Percentiles rank a stretch among this genome's conserved stretches.
phyloP scores from a whole-genome alignment of 2,113 vertebrate species.

The Columbina picui region DNA sequence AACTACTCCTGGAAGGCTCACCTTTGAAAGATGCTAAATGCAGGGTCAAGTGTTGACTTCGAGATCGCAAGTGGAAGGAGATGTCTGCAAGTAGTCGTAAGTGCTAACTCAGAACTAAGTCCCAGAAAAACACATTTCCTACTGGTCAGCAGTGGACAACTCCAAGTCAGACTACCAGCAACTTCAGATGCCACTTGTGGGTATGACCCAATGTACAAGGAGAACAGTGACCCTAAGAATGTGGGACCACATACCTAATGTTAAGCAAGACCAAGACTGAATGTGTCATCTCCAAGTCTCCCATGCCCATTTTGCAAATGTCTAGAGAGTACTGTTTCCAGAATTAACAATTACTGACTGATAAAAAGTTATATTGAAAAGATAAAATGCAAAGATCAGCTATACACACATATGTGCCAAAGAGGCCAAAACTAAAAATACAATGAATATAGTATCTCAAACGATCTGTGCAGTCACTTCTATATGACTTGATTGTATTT shows the following conservation, averaged over 20 bases:
- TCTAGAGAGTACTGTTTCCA: neutral
- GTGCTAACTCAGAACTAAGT: neutral
- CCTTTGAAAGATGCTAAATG: neutral
- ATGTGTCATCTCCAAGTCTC: neutral
- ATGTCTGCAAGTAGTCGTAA: neutral
- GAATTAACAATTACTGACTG: neutral
- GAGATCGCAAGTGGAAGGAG: neutral
- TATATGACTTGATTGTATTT: neutral
- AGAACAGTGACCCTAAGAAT: neutral
- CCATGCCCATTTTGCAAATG: neutral
- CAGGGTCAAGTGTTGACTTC: neutral
- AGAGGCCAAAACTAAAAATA: neutral
- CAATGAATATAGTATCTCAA: neutral
- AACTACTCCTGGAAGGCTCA: neutral
- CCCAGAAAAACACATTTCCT: neutral
- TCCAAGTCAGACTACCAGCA: neutral
- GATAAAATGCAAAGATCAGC: neutral
- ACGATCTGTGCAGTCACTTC: neutral
- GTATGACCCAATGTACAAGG: neutral
- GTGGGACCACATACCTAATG: rapidly evolving
- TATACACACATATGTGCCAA: neutral
- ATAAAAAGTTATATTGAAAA: neutral
- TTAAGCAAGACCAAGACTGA: neutral
- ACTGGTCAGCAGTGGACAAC: neutral
- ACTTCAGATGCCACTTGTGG: neutral